A percentile compares a stretch with the other conserved stretches of the same genome.
Evolutionary conservation across 2,888 invertebrate genomes (phyloP).

Genomic region (Clunio marinus): DNA sequence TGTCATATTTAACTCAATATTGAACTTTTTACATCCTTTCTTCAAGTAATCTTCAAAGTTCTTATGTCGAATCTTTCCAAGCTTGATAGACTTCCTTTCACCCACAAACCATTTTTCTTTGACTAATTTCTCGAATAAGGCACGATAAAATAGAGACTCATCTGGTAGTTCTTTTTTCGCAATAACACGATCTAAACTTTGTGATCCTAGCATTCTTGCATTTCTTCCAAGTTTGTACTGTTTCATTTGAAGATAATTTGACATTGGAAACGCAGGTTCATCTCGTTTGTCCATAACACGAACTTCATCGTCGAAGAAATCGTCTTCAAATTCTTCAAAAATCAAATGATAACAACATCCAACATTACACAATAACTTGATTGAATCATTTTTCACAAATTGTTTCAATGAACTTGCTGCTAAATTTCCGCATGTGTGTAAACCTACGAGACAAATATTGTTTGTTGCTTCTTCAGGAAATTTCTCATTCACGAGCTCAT

Average conservation of each 20-base stretch:
- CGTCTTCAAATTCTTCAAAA: conserved; percentile 54
- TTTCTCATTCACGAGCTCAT: neutral
- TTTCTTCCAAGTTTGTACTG: conserved; percentile 62
- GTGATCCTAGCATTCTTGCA: conserved; percentile 80
- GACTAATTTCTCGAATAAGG: conserved; percentile 66
- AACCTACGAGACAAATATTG: conserved; percentile 61
- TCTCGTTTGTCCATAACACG: conserved; percentile 44
- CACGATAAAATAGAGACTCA: conserved; percentile 68
- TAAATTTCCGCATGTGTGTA: conserved; percentile 87
- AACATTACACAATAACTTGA: conserved; percentile 68
- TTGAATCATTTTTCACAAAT: conserved; percentile 56
- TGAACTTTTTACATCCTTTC: conserved; percentile 61
- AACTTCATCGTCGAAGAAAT: conserved; percentile 47
- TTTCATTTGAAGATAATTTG: conserved; percentile 55
- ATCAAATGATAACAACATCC: conserved; percentile 89
- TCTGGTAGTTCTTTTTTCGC: conserved; percentile 57
- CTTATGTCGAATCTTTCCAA: conserved; percentile 59
- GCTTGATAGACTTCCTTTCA: conserved; percentile 43
- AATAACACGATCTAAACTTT: conserved; percentile 70
- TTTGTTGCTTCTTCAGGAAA: conserved; percentile 14
- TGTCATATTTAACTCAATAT: conserved; percentile 54
- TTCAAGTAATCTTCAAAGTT: conserved; percentile 67
- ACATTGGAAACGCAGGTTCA: conserved; percentile 64
- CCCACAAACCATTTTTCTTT: conserved; percentile 45
- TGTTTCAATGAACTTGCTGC: conserved; percentile 67